Percentiles rank a stretch among this genome's conserved stretches.
These are phyloP conservation scores for Myotis pilosus DNA, from an alignment of 2,797 vertebrate genomes.

Conservation along the genomic window DNA sequence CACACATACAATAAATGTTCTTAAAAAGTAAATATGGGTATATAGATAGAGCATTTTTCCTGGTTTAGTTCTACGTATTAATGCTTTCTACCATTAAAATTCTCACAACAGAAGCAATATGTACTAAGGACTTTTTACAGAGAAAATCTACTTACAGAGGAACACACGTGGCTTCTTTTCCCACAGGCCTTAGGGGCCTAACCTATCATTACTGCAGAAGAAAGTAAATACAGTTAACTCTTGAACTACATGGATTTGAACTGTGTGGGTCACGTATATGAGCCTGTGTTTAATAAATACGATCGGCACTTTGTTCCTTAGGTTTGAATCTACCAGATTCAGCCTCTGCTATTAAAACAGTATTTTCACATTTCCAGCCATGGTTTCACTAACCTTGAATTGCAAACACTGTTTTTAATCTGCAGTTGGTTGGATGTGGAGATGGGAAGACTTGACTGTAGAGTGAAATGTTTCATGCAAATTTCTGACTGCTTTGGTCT, in stretches of 20 bases:
- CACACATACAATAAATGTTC: not conserved
- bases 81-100: not conserved
- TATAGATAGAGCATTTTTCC: not conserved
- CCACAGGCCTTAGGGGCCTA: not conserved
- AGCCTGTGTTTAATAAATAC: not conserved
- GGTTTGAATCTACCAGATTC: not conserved
- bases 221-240: not conserved
- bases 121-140: not conserved
- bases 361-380: not conserved
- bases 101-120: not conserved
- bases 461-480: not conserved
- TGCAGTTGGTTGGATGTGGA: not conserved
- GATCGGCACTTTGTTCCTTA: not conserved
- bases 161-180: not conserved
- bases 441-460: not conserved
- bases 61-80: not conserved
- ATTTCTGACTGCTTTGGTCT: not conserved
- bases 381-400: not conserved
- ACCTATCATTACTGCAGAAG: not conserved
- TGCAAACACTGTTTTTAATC: not conserved
- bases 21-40: not conserved
- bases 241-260: not conserved
- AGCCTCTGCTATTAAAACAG: not conserved
- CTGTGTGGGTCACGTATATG: not conserved
- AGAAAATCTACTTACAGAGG: not conserved